These are phyloP conservation scores for Lordiphosa collinella DNA, from an alignment of 1,140 invertebrate genomes.

Conservation along the genomic window DNA sequence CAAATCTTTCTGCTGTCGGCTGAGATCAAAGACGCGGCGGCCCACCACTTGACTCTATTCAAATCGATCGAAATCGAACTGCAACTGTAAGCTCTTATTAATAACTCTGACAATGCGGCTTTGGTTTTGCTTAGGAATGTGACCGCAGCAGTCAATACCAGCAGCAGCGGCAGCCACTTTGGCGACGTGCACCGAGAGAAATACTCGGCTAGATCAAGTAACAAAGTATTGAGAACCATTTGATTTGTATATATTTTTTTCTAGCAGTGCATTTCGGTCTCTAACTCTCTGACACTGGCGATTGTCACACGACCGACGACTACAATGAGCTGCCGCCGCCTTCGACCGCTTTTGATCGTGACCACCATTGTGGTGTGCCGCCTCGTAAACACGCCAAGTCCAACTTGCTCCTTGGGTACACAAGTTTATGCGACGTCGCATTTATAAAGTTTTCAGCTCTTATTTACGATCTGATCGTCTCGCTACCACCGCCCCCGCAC, in stretches of 20 bases:
- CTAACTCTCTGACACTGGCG: slow-evolving; percentile 21
- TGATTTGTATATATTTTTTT: too few relatives aligned
- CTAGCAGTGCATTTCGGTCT: too few relatives aligned
- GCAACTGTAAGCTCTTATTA: slow-evolving; percentile 44
- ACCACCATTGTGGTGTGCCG: slow-evolving; percentile 75
- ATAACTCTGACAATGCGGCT: slow-evolving; percentile 69
- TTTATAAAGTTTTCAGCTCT: slow-evolving; percentile 76
- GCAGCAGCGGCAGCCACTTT: slow-evolving; percentile 41
- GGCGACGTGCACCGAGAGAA: slow-evolving; percentile 21
- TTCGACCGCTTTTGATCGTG: slow-evolving; percentile 73
- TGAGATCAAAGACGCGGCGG: slow-evolving; percentile 46
- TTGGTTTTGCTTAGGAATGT: slow-evolving; percentile 45
- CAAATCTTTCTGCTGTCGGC: slow-evolving; percentile 44
- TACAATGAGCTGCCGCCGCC: slow-evolving; percentile 29
- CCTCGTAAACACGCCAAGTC: slow-evolving; percentile 67
- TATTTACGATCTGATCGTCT: slow-evolving; percentile 63
- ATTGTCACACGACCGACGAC: slow-evolving; percentile 60
- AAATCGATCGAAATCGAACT: slow-evolving; percentile 47
- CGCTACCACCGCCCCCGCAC: too few relatives aligned
- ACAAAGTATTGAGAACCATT: too few relatives aligned
- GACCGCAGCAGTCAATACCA: slow-evolving; percentile 22
- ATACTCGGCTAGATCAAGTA: too few relatives aligned
- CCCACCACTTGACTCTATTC: slow-evolving; percentile 56
- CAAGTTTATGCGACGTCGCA: slow-evolving; percentile 66
- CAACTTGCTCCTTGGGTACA: slow-evolving; percentile 27